phyloP scores from a whole-genome alignment of 1,140 invertebrate species.

The Ptiloglossa arizonensis region DNA sequence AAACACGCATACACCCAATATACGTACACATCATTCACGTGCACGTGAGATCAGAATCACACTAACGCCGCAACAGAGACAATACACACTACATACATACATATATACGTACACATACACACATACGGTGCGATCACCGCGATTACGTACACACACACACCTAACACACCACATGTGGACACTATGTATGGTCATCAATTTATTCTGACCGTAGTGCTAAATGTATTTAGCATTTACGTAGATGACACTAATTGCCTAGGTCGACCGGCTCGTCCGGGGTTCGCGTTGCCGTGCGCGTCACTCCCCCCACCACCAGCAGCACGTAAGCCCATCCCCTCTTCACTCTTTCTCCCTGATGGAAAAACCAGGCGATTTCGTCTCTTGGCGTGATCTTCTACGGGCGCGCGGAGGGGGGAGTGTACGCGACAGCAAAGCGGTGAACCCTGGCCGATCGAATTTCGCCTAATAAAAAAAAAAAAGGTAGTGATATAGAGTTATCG shows the following conservation, averaged over 20 bases:
- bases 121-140: slow-evolving; percentile 31
- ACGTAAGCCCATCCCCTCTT: too few relatives aligned
- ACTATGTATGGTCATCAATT: slow-evolving; percentile 69
- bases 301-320: neutral
- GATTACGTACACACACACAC: slow-evolving; percentile 48
- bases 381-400: neutral
- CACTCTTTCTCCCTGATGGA: neutral
- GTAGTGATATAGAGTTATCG: slow-evolving; percentile 76
- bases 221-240: slow-evolving; percentile 78
- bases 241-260: slow-evolving; percentile 76
- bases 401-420: neutral
- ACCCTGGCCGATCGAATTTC: slow-evolving; percentile 59
- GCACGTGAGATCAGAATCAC: slow-evolving; percentile 23
- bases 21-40: too few relatives aligned
- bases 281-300: slow-evolving; percentile 5
- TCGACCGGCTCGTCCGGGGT: slow-evolving; percentile 51
- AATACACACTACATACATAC: too few relatives aligned
- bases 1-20: neutral
- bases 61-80: slow-evolving; percentile 25
- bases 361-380: too few relatives aligned
- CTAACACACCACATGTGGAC: slow-evolving; percentile 47
- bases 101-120: too few relatives aligned
- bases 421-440: neutral
- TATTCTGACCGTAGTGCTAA: slow-evolving; percentile 80
- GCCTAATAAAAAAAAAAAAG: slow-evolving; percentile 69